Evolutionary conservation across 2,113 vertebrate species (phyloP).

Genomic region (Ondatra zibethicus): DNA sequence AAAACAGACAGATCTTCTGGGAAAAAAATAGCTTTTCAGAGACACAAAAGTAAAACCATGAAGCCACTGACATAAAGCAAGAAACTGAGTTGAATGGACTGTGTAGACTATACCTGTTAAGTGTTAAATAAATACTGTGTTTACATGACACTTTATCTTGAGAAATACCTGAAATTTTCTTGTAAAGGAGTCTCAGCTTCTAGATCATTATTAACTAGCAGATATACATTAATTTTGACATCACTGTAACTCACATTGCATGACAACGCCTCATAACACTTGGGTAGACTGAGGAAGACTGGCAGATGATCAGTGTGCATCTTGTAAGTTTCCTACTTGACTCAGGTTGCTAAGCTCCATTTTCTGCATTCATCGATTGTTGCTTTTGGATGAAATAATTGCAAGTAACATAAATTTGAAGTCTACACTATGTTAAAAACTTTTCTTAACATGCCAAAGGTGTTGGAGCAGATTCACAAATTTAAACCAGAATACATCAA

Average conservation of each 20-base stretch:
- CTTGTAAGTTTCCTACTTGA: background rate
- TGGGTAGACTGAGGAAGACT: background rate
- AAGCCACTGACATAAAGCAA: background rate
- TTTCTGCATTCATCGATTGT: background rate
- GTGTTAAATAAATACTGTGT: background rate
- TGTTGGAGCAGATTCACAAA: background rate
- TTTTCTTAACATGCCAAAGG: background rate
- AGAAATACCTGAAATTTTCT: background rate
- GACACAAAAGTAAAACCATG: background rate
- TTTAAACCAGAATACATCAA: background rate
- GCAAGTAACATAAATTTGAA: background rate
- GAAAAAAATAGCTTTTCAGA: background rate
- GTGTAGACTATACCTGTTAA: background rate
- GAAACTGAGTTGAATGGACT: background rate
- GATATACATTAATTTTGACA: background rate
- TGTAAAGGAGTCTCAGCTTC: background rate
- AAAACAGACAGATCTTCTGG: background rate
- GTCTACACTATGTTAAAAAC: background rate
- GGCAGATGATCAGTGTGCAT: background rate
- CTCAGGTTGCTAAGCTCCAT: background rate
- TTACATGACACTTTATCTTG: background rate
- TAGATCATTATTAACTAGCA: background rate
- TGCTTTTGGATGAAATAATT: background rate
- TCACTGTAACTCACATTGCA: background rate
- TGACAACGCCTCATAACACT: background rate